Percentiles rank a stretch among this genome's conserved stretches.
Conservation (phyloP, 1,140 invertebrate species). For the Homarus americanus region DNA sequence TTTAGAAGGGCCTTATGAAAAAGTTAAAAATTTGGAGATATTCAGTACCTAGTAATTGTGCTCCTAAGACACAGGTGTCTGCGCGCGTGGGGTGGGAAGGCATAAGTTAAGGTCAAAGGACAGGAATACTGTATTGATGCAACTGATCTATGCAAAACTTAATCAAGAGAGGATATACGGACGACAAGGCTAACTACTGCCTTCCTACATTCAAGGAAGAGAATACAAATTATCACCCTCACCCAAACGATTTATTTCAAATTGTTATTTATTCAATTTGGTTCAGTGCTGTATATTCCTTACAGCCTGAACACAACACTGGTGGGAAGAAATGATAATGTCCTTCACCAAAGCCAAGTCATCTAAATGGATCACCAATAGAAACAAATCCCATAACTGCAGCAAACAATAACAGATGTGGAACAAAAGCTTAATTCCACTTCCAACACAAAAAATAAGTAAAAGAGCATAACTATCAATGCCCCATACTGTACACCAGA, state of each 20-base stretch:
- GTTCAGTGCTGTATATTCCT: neutral
- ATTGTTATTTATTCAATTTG: neutral
- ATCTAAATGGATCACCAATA: neutral
- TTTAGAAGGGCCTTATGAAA: too few species aligned
- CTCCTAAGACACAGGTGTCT: too few species aligned
- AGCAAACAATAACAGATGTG: neutral
- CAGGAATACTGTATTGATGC: too few species aligned
- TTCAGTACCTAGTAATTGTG: too few species aligned
- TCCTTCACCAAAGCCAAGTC: neutral
- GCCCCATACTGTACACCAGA: neutral
- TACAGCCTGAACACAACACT: neutral
- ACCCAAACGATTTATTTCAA: neutral
- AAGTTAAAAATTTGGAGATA: too few species aligned
- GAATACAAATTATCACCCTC: neutral
- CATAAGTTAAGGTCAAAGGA: too few species aligned
- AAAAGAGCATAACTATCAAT: neutral
- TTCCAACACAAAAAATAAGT: too few species aligned
- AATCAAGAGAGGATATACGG: neutral
- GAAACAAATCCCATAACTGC: neutral
- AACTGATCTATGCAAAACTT: neutral
- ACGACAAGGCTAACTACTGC: neutral
- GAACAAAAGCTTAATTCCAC: neutral
- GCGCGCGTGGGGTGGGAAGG: too few species aligned
- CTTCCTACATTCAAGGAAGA: neutral
- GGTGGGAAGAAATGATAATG: neutral